phyloP scores from a whole-genome alignment of 2,113 vertebrate species.

The Syngnathoides biaculeatus region DNA sequence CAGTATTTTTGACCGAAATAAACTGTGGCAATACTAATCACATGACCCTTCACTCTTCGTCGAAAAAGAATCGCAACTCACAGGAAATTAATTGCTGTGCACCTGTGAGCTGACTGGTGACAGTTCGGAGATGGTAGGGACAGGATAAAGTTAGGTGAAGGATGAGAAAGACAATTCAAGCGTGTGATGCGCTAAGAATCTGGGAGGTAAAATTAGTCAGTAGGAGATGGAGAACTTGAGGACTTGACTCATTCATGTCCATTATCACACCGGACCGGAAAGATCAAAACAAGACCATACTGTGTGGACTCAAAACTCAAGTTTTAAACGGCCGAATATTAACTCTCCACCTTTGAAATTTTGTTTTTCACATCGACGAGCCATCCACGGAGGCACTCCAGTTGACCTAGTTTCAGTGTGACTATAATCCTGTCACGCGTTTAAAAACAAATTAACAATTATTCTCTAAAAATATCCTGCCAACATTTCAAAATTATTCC shows the following conservation, averaged over 20 bases:
- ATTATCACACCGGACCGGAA: not conserved
- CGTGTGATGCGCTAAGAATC: slow-evolving; percentile 29
- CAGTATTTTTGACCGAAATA: not conserved
- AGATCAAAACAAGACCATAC: not conserved
- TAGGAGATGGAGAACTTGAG: not conserved
- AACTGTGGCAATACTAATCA: not conserved
- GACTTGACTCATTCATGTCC: not conserved
- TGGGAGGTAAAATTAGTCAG: not conserved
- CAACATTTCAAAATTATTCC: not conserved
- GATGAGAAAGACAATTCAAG: not conserved
- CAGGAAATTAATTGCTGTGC: slow-evolving; percentile 36
- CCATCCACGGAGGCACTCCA: not conserved
- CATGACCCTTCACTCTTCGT: slow-evolving; percentile 26
- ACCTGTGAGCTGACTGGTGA: slow-evolving; percentile 45
- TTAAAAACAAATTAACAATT: not conserved
- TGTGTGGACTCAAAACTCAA: not conserved
- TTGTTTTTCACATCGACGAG: not conserved
- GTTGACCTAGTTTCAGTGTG: not conserved
- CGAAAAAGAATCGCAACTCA: slow-evolving; percentile 34
- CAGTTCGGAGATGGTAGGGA: slow-evolving; percentile 22
- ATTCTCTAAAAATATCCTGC: not conserved
- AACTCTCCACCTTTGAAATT: too few species aligned
- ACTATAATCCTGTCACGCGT: not conserved
- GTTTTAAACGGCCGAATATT: not conserved
- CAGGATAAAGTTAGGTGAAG: slow-evolving; percentile 58